Base-by-base conservation (phyloP, 2,113 vertebrate genomes). In the Aplodontia rufa region DNA sequence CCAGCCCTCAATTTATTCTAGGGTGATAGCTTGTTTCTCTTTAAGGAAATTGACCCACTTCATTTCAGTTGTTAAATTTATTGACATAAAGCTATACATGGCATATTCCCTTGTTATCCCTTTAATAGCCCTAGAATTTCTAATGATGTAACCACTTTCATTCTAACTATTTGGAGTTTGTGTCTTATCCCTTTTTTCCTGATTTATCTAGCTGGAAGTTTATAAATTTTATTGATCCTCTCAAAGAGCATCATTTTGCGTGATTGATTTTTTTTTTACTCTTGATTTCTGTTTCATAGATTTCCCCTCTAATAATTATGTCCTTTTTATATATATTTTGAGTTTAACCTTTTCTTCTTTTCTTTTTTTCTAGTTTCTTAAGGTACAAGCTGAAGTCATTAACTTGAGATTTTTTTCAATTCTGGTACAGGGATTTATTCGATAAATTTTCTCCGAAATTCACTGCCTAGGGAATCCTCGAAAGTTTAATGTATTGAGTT, bases 221-320 rank as follows among this genome's bases (percentile, higher is more conserved):
- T 91, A 81, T 91, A 81, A 37, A 47, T 66, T 71, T 94, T 91
- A 82, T 76, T 88, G 45, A 86, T 72, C 28, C 58, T 79, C 5
- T 71, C 0, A 82, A 90, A 71, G 51, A 37, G 19, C 5, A 87
- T 10, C 30, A 32, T 86, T 91, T 92, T 32, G 14, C 68, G 81
- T 35, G 8, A 74, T 90, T 66, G 45, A 72, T 64, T 75, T 60
- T 87, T 95, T 66, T 51, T n/a, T n/a, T n/a, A n/a, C 17, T 82
- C 35, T 94, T 55, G 4, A 35, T 90, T 58, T 64, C 19, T n/a
- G 2, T 75, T 66, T 79, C 24, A 37, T 78, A 55, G 42, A 74
- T 83, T 82, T 86, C 1, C 16, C 66, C 10, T 78, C 19, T 74
- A 74, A 93, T 90, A 8, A 49, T 81, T 58, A 83, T 74, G 90